These are phyloP conservation scores for Phalacrocorax aristotelis DNA, from an alignment of 2,113 vertebrate species.

Conservation along the genomic window DNA sequence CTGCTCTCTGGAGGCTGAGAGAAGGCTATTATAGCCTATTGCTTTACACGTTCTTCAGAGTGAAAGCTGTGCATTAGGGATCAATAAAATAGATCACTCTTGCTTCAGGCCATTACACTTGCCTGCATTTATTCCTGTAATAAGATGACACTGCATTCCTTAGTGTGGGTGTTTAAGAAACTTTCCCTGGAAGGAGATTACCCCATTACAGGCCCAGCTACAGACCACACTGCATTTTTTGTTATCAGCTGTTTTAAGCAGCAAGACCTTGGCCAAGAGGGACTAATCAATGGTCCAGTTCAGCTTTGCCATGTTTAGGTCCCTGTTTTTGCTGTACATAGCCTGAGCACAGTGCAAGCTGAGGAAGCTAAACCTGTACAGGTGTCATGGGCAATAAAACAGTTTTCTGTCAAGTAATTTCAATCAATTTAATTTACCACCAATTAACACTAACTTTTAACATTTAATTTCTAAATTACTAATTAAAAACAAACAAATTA, in stretches of 20 bases:
- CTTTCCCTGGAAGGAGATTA: background rate
- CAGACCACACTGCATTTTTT: background rate
- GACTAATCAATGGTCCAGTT: background rate
- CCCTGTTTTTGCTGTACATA: background rate
- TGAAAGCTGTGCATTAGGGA: constrained; percentile 54
- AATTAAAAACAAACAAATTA: background rate
- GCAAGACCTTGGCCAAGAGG: background rate
- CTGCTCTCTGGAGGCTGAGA: constrained; percentile 39
- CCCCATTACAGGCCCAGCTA: background rate
- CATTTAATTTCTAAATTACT: background rate
- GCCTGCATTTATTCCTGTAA: constrained; percentile 54
- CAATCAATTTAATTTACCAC: background rate
- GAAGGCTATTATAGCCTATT: constrained; percentile 49
- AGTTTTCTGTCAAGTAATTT: background rate
- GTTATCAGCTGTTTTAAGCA: background rate
- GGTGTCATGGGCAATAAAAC: background rate
- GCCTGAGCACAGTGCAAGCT: background rate
- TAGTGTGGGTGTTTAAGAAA: background rate
- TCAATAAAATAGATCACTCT: constrained; percentile 63
- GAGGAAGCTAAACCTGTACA: background rate
- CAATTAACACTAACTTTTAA: background rate
- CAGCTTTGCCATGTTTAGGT: background rate
- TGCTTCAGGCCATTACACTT: constrained; percentile 59
- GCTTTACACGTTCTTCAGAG: constrained; percentile 27
- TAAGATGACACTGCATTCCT: constrained; percentile 48